phyloP scores from a whole-genome alignment of 2,888 invertebrate species.

The Leistus spinibarbis region DNA sequence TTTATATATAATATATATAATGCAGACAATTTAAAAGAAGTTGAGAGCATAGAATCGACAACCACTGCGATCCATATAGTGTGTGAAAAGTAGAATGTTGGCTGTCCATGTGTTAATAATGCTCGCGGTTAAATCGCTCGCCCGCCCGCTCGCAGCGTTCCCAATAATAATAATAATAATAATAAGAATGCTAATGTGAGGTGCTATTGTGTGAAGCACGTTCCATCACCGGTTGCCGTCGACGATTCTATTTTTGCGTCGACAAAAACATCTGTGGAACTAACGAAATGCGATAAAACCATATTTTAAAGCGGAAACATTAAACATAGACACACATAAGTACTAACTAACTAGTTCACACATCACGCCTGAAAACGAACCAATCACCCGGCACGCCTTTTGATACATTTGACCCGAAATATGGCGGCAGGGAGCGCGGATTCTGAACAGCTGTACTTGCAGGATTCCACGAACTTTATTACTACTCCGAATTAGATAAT shows the following conservation, averaged over 20 bases:
- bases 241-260: conserved; percentile 24
- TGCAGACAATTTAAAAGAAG: neutral
- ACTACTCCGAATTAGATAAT: conserved; percentile 18
- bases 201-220: conserved; percentile 34
- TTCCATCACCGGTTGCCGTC: conserved; percentile 8
- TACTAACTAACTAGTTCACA: neutral
- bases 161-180: conserved; percentile 31
- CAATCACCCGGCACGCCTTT: neutral
- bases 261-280: conserved; percentile 31
- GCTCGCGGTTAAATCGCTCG: conserved; percentile 1
- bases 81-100: neutral
- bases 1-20: neutral
- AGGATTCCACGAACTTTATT: conserved; percentile 3
- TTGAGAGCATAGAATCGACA: neutral
- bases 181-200: conserved; percentile 29
- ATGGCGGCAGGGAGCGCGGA: conserved; percentile 11
- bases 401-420: neutral
- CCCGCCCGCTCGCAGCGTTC: neutral
- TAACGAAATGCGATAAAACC: conserved; percentile 31
- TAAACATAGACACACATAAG: conserved; percentile 14
- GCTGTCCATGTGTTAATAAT: conserved; percentile 20
- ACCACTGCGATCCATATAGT: neutral
- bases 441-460: conserved; percentile 25
- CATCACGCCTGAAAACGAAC: neutral
- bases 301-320: conserved; percentile 36